Base-by-base conservation (phyloP, 2,888 invertebrate genomes). In the Tetheella fluctuosa region DNA sequence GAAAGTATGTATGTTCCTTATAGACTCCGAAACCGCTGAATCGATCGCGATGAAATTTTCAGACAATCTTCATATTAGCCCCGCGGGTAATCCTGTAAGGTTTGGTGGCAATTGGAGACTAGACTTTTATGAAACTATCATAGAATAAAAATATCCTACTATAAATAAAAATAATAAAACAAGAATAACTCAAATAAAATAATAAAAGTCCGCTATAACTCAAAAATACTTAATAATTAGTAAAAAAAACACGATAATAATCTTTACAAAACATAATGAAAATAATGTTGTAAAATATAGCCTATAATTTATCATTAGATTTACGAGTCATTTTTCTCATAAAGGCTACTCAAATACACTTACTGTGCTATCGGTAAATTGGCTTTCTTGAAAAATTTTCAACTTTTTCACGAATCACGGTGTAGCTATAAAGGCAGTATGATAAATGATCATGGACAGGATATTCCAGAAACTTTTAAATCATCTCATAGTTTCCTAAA, bases 341-440 rank as follows among this genome's bases (percentile, higher is more conserved):
- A 80, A 81, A 84, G 80, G 86, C 83, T 81, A 79, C 74, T 71
- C 73, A 85, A 85, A 84, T 84, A 84, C 34, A 85, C 76, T 74
- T 64, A 73, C 83, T 76, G 48, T 48, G 48, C 48, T 48, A 48
- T 48, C 48, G 48, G 48, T 20, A 48, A 48, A 48, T 48, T 79
- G 76, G 68, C 75, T 83, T 77, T 85, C 82, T 77, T 74, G 77
- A 76, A 69, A 71, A 75, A 77, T 81, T 76, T 80, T 68, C 61
- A 84, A 89, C 84, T 89, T 90, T 90, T 86, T 77, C 76, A 79
- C 86, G 79, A 88, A 86, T 90, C 89, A 90, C 79, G 78, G 72
- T 70, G 69, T 73, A 71, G 61, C 65, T 61, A 74, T 73, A 74
- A 70, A 77, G 76, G 74, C 71, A 65, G 66, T 75, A 83, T 86